Evolutionary conservation across 2,113 vertebrate species (phyloP), one percentile per base, ranked within the genome.

Genomic region (Tragulus kanchil): DNA sequence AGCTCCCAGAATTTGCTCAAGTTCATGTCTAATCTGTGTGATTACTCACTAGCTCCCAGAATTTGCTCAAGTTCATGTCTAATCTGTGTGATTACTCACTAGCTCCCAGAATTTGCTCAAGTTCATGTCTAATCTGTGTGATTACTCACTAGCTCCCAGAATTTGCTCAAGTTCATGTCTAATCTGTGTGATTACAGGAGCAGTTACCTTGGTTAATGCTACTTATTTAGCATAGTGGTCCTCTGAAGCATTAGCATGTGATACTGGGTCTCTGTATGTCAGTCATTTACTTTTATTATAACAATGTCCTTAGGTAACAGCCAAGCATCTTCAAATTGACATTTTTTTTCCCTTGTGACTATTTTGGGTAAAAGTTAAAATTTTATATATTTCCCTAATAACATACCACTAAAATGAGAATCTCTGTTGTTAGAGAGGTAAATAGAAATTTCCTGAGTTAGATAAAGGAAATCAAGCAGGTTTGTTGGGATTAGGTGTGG

Each of bases 241-340:
- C 75, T 84, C 23, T 82, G 59, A 90, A 82, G 16, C 45, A 19
- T 90, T 90, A 54, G n/a, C 12, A 69, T 31, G n/a, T 56, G 65
- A 83, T 84, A 93, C 61, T 77, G 17, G 28, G 36, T 78, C 17
- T 84, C 69, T 82, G 25, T 93, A 59, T 31, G 52, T 93, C 50
- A 50, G 2, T 54, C 15, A 3, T 87, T 92, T 92, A 48, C 89
- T 75, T 90, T 87, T 83, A 86, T 77, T 85, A 78, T 42, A 84
- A 1, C n/a, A 93, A 10, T 81, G 61, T 73, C 42, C 48, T 90
- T 71, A 83, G 42, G 73, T 93, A 88, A 85, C 17, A 95, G 11
- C 19, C 81, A 97, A 84, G 62, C 61, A 54, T 48, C 31, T 82
- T 92, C 65, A 83, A 48, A 61, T 83, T 87, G 26, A 61, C 54